phyloP scores from a whole-genome alignment of 2,113 vertebrate species.

The Gymnogyps californianus region DNA sequence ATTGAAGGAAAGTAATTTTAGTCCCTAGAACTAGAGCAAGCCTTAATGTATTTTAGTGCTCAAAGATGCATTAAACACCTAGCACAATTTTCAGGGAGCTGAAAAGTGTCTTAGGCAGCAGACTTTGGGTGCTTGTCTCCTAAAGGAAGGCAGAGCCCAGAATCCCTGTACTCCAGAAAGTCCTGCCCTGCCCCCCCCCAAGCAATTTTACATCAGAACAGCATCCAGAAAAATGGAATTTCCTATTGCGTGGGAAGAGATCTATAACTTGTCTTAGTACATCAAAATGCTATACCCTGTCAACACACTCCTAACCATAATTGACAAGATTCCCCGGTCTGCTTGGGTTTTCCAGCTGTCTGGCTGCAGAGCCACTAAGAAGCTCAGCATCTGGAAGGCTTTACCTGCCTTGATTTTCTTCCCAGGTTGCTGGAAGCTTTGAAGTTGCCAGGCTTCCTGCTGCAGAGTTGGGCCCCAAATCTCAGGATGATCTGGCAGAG shows the following conservation, averaged over 20 bases:
- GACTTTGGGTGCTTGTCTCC: neutral
- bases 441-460: slow-evolving; percentile 1
- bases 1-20: neutral
- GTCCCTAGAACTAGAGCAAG: neutral
- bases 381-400: slow-evolving; percentile 33
- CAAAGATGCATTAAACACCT: neutral
- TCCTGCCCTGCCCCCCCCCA: rapidly evolving
- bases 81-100: neutral
- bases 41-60: neutral
- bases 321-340: neutral
- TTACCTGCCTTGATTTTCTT: slow-evolving; percentile 42
- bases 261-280: neutral
- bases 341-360: neutral
- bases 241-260: neutral
- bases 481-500: neutral
- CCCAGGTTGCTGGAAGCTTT: neutral
- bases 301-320: neutral
- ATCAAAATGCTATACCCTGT: neutral
- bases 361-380: neutral
- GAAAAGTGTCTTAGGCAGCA: neutral
- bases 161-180: neutral
- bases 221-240: neutral
- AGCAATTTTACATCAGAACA: neutral
- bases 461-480: neutral
- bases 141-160: neutral